Evolutionary conservation across 2,797 vertebrate genomes (phyloP), one percentile per base, ranked within the genome.

Genomic region (Acanthurus leucopareius): DNA sequence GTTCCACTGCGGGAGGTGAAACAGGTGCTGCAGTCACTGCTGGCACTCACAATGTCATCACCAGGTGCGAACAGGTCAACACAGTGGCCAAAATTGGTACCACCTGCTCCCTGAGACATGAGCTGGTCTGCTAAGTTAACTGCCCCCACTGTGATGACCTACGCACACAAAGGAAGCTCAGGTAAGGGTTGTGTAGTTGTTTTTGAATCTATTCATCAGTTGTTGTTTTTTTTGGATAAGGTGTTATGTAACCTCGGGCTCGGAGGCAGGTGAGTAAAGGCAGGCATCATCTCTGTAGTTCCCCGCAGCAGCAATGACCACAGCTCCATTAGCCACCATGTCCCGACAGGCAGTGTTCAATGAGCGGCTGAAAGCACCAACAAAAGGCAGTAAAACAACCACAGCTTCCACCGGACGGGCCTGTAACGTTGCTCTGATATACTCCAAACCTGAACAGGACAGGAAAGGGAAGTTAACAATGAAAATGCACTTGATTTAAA

Each of bases 91-190:
- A 96, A 95, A 83, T 97, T 98, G 69, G 96, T 97, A 51, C 97
- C 97, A 8, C 96, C 93, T 0, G 82, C 92, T 62, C 96, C 97
- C 28, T 95, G 92, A 10, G 91, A 95, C 84, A 95, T 93, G 0
- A 96, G 97, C 60, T 96, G 96, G 84, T 97, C 96, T 8, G 88
- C 88, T 0, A 91, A 93, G 86, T 97, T 95, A 1, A 96, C 96
- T 6, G 97, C 97, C 0, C 97, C 97, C 0, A 97, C 96, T 0
- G 97, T 96, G 88, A 99, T 97, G 69, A 98, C 97, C 97, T 99
- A 64, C 40, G 75, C 52, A 83, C 4, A 63, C 9, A 67, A 2
- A 22, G 35, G 5, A 17, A 4, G 48, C 7, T 7, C 11, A 69
- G 17, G 10, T 53, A 2, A 57, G 20, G 19, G 28, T 19, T 3